Evolutionary conservation across 1,140 invertebrate species (phyloP).

Genomic region (Choristoneura fumiferana): DNA sequence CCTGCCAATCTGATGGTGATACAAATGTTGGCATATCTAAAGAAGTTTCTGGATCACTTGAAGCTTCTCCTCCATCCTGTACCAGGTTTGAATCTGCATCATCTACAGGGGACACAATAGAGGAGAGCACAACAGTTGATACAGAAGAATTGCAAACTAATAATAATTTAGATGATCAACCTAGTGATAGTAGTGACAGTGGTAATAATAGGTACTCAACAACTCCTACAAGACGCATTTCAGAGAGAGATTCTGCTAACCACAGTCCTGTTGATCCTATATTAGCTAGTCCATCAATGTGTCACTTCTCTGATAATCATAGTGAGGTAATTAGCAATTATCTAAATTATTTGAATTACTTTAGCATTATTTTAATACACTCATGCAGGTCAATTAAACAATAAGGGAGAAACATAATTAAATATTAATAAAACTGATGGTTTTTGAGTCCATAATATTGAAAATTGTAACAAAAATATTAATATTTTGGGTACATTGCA

Average conservation of each 20-base stretch:
- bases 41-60: constrained; percentile 33
- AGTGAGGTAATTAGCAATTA: constrained; percentile 78
- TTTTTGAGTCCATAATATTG: too few species aligned
- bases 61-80: constrained; percentile 39
- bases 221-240: constrained; percentile 71
- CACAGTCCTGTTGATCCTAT: constrained; percentile 83
- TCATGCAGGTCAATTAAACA: too few species aligned
- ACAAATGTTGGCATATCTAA: constrained; percentile 32
- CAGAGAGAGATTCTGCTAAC: constrained; percentile 83
- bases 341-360: constrained; percentile 23
- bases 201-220: constrained; percentile 57
- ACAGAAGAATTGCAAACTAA: constrained; percentile 54
- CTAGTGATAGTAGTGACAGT: constrained; percentile 50
- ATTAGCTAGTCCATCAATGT: constrained; percentile 81
- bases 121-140: constrained; percentile 40
- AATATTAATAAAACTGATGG: too few species aligned
- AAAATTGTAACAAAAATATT: too few species aligned
- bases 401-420: too few species aligned
- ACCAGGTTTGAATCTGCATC: constrained; percentile 38
- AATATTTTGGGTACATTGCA: constrained; percentile 19
- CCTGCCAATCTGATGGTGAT: constrained; percentile 32
- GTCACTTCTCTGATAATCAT: constrained; percentile 83
- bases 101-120: constrained; percentile 38
- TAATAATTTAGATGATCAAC: constrained; percentile 53
- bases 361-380: too few species aligned